These are phyloP conservation scores for Esperia sulphurella DNA, from an alignment of 2,888 invertebrate genomes.

Conservation along the genomic window DNA sequence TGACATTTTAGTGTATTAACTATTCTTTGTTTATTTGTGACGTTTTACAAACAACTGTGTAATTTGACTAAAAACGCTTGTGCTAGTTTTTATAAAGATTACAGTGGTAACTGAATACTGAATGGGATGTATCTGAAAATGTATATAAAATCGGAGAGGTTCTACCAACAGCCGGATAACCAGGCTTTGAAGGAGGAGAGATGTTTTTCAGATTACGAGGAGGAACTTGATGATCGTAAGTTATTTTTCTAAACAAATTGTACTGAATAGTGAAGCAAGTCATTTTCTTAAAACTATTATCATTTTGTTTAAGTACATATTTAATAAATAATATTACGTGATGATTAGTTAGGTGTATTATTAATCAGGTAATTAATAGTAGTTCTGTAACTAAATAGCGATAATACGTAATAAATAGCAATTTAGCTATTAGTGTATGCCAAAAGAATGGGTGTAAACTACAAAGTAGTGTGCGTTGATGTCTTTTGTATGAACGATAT, in stretches of 20 bases:
- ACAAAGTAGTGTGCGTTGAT: slow-evolving; percentile 44
- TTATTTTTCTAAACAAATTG: slow-evolving; percentile 9
- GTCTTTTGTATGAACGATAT: slow-evolving; percentile 39
- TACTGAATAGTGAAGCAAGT: too few species aligned
- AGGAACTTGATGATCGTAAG: slow-evolving; percentile 66
- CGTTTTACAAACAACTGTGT: background rate
- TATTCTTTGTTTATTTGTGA: background rate
- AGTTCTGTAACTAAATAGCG: too few species aligned
- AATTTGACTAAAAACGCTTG: background rate
- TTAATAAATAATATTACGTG: too few species aligned
- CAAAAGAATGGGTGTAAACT: background rate
- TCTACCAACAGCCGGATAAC: slow-evolving; percentile 61
- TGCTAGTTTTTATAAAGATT: background rate
- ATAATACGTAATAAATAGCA: too few species aligned
- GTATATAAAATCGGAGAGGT: slow-evolving; percentile 70
- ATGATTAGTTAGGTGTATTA: too few species aligned
- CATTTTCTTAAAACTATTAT: too few species aligned
- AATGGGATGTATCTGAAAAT: slow-evolving; percentile 67
- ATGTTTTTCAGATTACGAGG: slow-evolving; percentile 66
- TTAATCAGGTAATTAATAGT: too few species aligned
- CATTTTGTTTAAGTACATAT: too few species aligned
- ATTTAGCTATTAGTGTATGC: background rate
- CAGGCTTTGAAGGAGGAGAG: slow-evolving; percentile 57
- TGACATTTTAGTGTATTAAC: background rate
- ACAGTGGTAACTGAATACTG: slow-evolving; percentile 14